Evolutionary conservation across 2,888 invertebrate genomes (phyloP), one percentile per base, ranked within the genome.

Genomic region (Limnephilus rhombicus): DNA sequence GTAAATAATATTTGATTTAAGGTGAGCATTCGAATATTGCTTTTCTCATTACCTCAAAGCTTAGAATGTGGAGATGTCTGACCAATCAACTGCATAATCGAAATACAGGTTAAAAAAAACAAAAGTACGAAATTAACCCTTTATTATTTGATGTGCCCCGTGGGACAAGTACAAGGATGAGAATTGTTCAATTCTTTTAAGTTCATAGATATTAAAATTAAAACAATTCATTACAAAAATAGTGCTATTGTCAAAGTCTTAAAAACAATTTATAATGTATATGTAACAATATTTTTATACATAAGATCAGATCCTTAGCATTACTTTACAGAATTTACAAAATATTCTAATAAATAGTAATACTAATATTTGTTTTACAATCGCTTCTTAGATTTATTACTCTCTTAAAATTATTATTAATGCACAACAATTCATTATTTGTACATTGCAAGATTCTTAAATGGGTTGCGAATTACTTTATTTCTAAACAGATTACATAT

Each of bases 211-310:
- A 24, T 83, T 41, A 87, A 87, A 87, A 87, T 87, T 87, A 87
- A 86, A 87, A 87, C 29, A 89, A 90, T 92, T 86, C 31, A 90
- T 91, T 92, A 92, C 83, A 92, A 92, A 92, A 92, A 92, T 92
- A 92, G 82, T 88, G n/a, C 92, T 92, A 92, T 92, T 92, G 92
- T 92, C 92, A 90, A 88, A 68, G 86, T 90, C 80, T 92, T 91
- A 91, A 91, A 45, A 91, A 91, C 81, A 87, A 85, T 90, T 85
- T 53, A 49, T 85, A 87, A 88, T 87, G 80, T 87, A 80, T 89
- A 89, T n/a, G 88, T 80, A 89, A 89, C 80, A 80, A 89, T 45
- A 37, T 45, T 34, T 86, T 37, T 80, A 85, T 85, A 80, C 83
- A 90, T 53, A 90, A 90, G 85, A 90, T 90, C 85, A 90, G 85